These are phyloP conservation scores for Sula dactylatra DNA, from an alignment of 2,113 vertebrate species.

Conservation along the genomic window DNA sequence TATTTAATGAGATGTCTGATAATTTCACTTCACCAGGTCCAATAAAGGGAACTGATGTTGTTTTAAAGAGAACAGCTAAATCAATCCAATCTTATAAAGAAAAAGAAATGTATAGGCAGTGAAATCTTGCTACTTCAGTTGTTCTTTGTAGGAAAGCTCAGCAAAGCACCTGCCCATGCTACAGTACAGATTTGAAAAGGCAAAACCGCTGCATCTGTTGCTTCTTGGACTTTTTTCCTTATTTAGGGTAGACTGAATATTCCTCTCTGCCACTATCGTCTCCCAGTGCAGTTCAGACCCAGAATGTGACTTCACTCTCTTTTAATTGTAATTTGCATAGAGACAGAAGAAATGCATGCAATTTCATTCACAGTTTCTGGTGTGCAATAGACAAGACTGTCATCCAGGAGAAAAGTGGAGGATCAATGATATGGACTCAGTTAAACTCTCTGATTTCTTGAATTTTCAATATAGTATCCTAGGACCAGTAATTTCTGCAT, in stretches of 20 bases:
- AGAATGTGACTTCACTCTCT: neutral
- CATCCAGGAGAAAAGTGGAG: neutral
- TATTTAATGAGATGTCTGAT: neutral
- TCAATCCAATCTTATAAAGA: neutral
- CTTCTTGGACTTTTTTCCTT: neutral
- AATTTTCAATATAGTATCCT: neutral
- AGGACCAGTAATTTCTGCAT: neutral
- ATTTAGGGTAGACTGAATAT: neutral
- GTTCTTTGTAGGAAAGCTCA: neutral
- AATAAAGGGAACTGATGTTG: neutral
- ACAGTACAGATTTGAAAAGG: neutral
- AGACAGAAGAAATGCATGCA: neutral
- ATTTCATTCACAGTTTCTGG: neutral
- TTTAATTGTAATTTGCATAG: neutral
- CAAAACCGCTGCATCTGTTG: neutral
- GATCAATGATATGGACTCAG: neutral
- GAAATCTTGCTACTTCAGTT: neutral
- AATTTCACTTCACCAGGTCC: neutral
- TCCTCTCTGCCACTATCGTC: neutral
- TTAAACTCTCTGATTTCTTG: neutral
- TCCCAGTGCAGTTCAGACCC: neutral
- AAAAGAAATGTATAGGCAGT: neutral
- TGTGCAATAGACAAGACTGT: neutral
- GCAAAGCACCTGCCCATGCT: neutral
- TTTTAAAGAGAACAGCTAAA: neutral